Evolutionary conservation across 2,113 vertebrate genomes (phyloP).

Genomic region (Ia io): DNA sequence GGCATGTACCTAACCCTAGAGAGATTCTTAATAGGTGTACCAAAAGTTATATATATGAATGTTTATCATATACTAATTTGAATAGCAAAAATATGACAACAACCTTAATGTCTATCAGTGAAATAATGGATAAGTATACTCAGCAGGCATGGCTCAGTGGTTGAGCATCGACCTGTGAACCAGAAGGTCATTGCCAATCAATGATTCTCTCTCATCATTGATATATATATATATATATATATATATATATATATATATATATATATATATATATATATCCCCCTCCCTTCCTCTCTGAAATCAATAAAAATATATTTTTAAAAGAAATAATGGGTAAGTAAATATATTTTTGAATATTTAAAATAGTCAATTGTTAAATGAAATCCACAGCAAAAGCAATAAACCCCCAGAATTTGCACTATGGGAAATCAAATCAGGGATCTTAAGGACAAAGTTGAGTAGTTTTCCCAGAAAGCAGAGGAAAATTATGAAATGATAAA

Average conservation of each 20-base stretch:
- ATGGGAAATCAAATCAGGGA: not conserved
- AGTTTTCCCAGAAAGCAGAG: not conserved
- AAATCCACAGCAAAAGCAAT: not conserved
- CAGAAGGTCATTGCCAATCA: no score
- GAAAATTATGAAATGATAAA: not conserved
- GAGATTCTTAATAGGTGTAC: not conserved
- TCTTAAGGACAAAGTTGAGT: not conserved
- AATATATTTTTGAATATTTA: not conserved
- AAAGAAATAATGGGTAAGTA: not conserved
- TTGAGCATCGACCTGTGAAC: no score
- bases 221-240: no score
- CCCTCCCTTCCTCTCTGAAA: no score
- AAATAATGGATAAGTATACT: not conserved
- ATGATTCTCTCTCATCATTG: no score
- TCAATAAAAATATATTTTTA: no score
- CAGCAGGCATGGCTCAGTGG: no score
- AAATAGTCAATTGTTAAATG: slow-evolving; percentile 9
- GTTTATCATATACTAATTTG: not conserved
- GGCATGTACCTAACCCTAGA: not conserved
- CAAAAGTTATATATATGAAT: not conserved
- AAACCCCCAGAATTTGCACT: not conserved
- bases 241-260: no score
- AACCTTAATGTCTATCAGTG: not conserved
- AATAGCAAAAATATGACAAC: not conserved
- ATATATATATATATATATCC: no score